These are phyloP conservation scores for Forbesichthys agassizii DNA, from an alignment of 2,113 vertebrate species.

Conservation along the genomic window DNA sequence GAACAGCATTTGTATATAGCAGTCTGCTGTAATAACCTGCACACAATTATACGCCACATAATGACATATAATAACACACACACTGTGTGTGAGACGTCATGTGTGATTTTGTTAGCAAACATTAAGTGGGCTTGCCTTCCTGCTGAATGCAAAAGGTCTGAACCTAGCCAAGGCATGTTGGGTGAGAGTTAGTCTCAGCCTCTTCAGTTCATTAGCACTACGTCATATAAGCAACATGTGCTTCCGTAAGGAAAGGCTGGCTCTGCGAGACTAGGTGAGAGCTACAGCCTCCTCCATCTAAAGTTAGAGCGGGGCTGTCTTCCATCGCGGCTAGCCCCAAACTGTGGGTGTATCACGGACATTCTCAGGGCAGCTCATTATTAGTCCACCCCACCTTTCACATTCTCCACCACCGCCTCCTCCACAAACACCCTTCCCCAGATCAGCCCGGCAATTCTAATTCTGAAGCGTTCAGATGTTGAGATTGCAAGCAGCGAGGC, in stretches of 20 bases:
- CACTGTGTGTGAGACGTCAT: no score
- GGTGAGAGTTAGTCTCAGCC: background rate
- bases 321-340: slow-evolving; percentile 29
- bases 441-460: slow-evolving; percentile 5
- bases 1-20: slow-evolving; percentile 17
- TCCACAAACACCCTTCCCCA: background rate
- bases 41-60: no score
- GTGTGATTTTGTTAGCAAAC: background rate
- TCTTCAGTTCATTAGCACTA: no score
- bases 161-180: no score
- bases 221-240: no score
- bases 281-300: slow-evolving; percentile 41
- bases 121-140: background rate
- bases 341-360: slow-evolving; percentile 33
- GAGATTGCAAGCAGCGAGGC: slow-evolving; percentile 27
- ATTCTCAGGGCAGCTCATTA: slow-evolving; percentile 17
- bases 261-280: slow-evolving; percentile 7
- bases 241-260: background rate
- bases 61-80: no score
- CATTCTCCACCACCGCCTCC: background rate
- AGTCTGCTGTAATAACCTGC: slow-evolving; percentile 2
- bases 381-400: background rate
- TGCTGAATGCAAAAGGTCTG: slow-evolving; percentile 11
- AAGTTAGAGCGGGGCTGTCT: slow-evolving; percentile 36
- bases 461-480: slow-evolving; percentile 42